Conservation (phyloP, 2,113 vertebrate species). For the Carettochelys insculpta region DNA sequence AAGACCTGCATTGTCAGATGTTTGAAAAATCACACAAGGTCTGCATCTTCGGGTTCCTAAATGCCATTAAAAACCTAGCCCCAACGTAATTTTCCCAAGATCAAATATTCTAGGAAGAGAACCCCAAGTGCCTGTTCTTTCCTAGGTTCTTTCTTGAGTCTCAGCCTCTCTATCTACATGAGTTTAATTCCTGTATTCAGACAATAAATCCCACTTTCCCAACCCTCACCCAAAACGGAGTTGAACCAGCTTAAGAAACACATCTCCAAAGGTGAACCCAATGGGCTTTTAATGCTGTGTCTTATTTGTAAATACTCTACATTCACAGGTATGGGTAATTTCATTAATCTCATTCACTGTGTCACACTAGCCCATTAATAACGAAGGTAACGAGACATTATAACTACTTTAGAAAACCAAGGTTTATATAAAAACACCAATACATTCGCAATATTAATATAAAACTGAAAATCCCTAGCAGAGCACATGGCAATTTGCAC, state of each 20-base stretch:
- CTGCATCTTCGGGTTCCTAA: not conserved
- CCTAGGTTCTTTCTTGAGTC: not conserved
- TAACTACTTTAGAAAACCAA: slow-evolving; percentile 46
- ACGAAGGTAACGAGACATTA: slow-evolving; percentile 54
- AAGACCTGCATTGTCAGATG: no score
- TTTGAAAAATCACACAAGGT: rapidly evolving
- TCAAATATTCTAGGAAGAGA: not conserved
- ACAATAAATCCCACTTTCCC: not conserved
- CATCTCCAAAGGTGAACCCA: not conserved
- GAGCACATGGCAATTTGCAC: slow-evolving; percentile 23
- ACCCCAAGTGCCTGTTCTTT: not conserved
- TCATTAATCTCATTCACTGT: slow-evolving; percentile 45
- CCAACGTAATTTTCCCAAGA: not conserved
- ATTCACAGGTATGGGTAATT: slow-evolving; percentile 29
- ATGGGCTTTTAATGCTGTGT: not conserved
- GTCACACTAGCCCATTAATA: slow-evolving; percentile 47
- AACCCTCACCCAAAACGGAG: not conserved
- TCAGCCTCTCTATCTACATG: not conserved
- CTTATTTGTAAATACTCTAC: slow-evolving; percentile 58
- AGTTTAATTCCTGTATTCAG: not conserved
- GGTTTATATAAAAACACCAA: slow-evolving; percentile 45
- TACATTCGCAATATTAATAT: slow-evolving; percentile 8
- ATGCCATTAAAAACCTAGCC: not conserved
- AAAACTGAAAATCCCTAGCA: slow-evolving; percentile 48
- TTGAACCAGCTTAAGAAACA: not conserved